phyloP scores from a whole-genome alignment of 2,888 invertebrate species.

The Scrobipalpa atriplicella region DNA sequence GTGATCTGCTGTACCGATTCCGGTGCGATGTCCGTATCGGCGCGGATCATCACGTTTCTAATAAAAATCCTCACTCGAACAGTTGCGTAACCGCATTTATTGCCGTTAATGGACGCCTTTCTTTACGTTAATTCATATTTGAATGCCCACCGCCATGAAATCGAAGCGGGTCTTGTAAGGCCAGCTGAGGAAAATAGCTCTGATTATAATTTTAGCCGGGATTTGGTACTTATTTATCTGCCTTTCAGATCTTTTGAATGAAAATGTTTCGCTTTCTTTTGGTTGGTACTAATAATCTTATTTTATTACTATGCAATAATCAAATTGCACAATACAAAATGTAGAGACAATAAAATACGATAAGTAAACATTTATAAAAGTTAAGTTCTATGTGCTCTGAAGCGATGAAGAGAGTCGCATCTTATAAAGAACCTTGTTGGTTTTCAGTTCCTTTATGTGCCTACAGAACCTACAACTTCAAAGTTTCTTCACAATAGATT shows the following conservation, averaged over 20 bases:
- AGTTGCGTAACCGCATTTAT: constrained; percentile 79
- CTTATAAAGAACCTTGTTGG: too few relatives aligned
- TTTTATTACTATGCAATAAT: too few relatives aligned
- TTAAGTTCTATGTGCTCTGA: too few relatives aligned
- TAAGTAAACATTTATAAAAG: too few relatives aligned
- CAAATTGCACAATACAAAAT: too few relatives aligned
- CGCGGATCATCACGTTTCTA: constrained; percentile 74
- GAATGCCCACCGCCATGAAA: constrained; percentile 25
- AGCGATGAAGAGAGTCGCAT: too few relatives aligned
- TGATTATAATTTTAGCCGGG: not conserved
- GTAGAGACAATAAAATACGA: too few relatives aligned
- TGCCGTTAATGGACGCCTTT: constrained; percentile 70
- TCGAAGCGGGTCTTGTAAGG: not conserved
- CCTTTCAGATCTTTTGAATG: too few relatives aligned
- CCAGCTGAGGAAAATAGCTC: not conserved
- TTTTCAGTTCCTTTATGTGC: too few relatives aligned
- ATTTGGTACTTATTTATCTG: not conserved
- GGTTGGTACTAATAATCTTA: too few relatives aligned
- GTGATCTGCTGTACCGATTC: constrained; percentile 54
- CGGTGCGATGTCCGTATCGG: constrained; percentile 46
- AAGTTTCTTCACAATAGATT: not conserved
- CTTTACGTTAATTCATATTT: constrained; percentile 65
- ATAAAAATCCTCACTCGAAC: constrained; percentile 70
- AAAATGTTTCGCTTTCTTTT: too few relatives aligned
- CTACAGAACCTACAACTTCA: too few relatives aligned